Base-by-base conservation (phyloP, 2,888 invertebrate species). In the Phymatocera aterrima region DNA sequence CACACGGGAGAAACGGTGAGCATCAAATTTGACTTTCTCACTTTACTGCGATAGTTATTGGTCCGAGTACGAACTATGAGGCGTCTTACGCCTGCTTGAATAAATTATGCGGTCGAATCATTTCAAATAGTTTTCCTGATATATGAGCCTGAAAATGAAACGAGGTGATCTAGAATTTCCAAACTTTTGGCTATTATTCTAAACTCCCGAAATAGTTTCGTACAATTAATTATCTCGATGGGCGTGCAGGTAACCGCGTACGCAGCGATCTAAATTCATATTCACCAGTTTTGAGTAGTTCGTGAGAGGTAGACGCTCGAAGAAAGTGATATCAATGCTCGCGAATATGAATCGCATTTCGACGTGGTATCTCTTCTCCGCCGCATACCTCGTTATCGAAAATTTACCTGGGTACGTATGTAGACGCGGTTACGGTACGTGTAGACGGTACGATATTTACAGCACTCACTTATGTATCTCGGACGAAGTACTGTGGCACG, bases 91-190 rank as follows among this genome's bases (percentile, higher is more conserved):
- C n/a, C n/a, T n/a, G n/a, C n/a, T 18, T 60, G 75, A 57, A 75
- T 75, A 75, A 75, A 75, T 75, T 75, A 75, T 75, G n/a, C n/a
- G 4, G 24, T 10, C 24, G 43, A 75, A 75, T 60, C 75, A 43
- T 75, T 54, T 28, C 43, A 21, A 75, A 75, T 75, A 75, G 75
- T 60, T 75, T 75, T 60, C 34, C 28, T 24, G 46, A 79, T 78
- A 78, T 78, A 70, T n/a, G 75, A 64, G 77, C 37, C 54, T 48
- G 82, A 82, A 84, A 85, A 84, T 84, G 84, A 81, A 82, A 80
- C 82, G 83, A 83, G 82, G 87, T 88, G n/a, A n/a, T 88, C 88
- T 87, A 86, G 85, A 85, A n/a, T n/a, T n/a, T n/a, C n/a, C n/a
- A n/a, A 88, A 87, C 87, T 87, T 77, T 79, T 80, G 74, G 77